A percentile compares a stretch with the other conserved stretches of the same genome.
Conservation (phyloP, 2,113 vertebrate genomes). For the Leptocoma aspasia region DNA sequence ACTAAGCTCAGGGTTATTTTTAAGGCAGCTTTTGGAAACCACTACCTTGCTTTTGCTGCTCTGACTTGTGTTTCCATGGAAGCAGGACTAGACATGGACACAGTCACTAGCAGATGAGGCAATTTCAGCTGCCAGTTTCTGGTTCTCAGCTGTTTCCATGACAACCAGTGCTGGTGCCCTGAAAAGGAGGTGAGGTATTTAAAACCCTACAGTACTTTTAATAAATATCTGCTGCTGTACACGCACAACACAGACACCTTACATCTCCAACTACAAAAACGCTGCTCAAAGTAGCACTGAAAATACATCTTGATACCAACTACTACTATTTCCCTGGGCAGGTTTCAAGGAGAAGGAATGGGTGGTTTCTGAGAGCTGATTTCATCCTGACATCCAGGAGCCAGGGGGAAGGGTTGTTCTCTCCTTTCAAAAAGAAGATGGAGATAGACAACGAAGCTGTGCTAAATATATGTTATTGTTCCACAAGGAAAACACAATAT, state of each 20-base stretch:
- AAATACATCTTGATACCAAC: background rate
- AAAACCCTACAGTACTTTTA: background rate
- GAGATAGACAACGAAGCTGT: background rate
- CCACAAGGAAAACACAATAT: background rate
- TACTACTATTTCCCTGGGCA: background rate
- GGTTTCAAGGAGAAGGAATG: background rate
- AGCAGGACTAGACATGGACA: constrained; percentile 53
- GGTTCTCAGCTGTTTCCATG: constrained; percentile 49
- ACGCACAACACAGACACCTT: background rate
- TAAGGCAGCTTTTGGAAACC: constrained; percentile 29
- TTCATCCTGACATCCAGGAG: background rate
- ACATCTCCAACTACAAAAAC: background rate
- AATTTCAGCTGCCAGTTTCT: constrained; percentile 40
- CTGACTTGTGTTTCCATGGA: constrained; percentile 64
- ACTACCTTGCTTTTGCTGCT: background rate
- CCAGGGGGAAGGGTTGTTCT: background rate
- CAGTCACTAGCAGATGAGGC: constrained; percentile 42
- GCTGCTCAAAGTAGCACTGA: background rate
- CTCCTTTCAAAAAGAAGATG: background rate
- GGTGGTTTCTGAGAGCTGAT: background rate
- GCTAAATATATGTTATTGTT: background rate
- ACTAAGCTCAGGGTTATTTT: background rate
- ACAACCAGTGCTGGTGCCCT: constrained; percentile 12
- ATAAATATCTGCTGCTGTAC: background rate
- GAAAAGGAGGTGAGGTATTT: constrained; percentile 19